Evolutionary conservation across 2,113 vertebrate genomes (phyloP), one percentile per base, ranked within the genome.

Genomic region (Natator depressus): DNA sequence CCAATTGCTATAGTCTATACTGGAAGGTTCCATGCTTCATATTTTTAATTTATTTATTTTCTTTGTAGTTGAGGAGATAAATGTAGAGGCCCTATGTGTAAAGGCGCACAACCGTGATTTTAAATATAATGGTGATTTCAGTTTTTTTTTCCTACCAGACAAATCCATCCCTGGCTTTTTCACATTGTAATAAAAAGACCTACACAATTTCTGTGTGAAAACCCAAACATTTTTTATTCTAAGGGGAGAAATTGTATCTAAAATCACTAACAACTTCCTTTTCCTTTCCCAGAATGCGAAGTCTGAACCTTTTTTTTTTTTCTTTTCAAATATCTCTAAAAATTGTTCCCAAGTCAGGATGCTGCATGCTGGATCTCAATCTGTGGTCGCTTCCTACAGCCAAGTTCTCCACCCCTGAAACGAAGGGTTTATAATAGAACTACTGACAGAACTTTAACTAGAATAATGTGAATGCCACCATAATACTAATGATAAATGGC

Each of bases 401-500:
- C 96, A 96, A 95, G 82, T 97, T 97, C 93, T 97, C 96, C 97
- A 98, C 94, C 95, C 90, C 85, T 89, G 97, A 97, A 97, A 97
- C 93, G 76, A 96, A 96, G 90, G 82, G 85, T 83, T 95, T 97
- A 59, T 89, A 86, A 53, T 47, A 84, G 94, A 98, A 98, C 96
- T 96, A 97, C 97, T 95, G 97, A 98, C 98, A 97, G 98, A 97
- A 98, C 93, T 86, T 96, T 96, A 97, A 93, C 95, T 97, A 47
- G 95, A 97, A 97, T 96, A 98, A 97, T 85, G 89, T 0, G 50
- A 96, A 90, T 94, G 94, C 94, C 72, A 93, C 96, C 97, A 95
- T 98, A 98, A 97, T 94, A 97, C 95, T 98, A 98, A 98, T 98
- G 98, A 98, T 98, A 97, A 98, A 98, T 98, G 96, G 78, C 95